Conservation (phyloP, 2,113 vertebrate genomes). For the Eulacestoma nigropectus region DNA sequence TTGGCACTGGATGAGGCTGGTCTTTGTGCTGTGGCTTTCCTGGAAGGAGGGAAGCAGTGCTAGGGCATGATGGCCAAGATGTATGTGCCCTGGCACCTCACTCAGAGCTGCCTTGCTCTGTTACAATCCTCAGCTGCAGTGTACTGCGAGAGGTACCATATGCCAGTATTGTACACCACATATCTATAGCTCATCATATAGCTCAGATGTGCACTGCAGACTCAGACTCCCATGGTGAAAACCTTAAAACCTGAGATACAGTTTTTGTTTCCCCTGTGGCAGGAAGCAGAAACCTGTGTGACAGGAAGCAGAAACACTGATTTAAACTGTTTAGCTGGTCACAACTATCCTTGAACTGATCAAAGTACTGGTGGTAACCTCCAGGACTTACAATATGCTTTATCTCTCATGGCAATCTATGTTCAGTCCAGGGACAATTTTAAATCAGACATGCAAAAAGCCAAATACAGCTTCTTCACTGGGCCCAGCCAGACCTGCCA, state of each 20-base stretch:
- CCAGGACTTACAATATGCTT: not conserved
- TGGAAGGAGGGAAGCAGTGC: not conserved
- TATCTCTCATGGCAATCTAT: not conserved
- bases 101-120: not conserved
- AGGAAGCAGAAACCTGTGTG: not conserved
- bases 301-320: not conserved
- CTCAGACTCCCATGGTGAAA: not conserved
- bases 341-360: not conserved
- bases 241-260: not conserved
- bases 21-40: not conserved
- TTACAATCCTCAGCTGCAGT: not conserved
- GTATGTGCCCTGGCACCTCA: not conserved
- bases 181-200: not conserved
- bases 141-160: not conserved
- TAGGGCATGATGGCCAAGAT: fast-evolving
- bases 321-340: not conserved
- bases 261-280: not conserved
- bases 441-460: not conserved
- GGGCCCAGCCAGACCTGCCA: not conserved
- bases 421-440: not conserved
- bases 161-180: fast-evolving
- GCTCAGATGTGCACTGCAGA: not conserved
- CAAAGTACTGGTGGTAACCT: not conserved
- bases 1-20: not conserved
- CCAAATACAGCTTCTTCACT: not conserved